phyloP scores from a whole-genome alignment of 2,888 invertebrate species.

The Caenorhabditis sp. region DNA sequence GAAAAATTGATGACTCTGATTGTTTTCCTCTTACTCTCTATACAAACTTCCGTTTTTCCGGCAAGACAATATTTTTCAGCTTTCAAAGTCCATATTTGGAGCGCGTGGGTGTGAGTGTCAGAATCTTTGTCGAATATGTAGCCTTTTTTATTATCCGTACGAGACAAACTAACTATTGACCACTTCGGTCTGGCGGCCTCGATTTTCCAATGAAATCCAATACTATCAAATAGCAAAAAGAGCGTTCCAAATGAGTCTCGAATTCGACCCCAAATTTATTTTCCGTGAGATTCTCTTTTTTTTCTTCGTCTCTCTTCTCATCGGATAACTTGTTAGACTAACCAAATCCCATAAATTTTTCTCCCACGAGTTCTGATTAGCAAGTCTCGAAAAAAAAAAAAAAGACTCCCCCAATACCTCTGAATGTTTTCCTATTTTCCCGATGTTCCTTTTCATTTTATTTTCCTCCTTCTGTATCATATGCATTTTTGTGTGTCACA shows the following conservation, averaged over 20 bases:
- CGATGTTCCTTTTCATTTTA: not conserved
- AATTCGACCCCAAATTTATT: not conserved
- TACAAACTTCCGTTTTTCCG: not conserved
- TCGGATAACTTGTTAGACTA: too few species aligned
- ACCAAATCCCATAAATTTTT: too few species aligned
- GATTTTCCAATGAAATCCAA: not conserved
- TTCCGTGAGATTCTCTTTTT: not conserved
- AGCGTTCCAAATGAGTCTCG: conserved; percentile 2
- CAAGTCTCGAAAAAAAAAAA: too few species aligned
- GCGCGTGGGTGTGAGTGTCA: not conserved
- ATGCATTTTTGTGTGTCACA: conserved; percentile 23
- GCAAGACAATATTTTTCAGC: not conserved
- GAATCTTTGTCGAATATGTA: too few species aligned
- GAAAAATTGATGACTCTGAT: not conserved
- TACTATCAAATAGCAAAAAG: conserved; percentile 5
- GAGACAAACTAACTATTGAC: too few species aligned
- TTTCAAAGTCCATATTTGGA: not conserved
- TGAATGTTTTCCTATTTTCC: not conserved
- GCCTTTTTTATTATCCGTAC: too few species aligned
- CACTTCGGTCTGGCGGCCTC: not conserved
- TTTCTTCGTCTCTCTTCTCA: too few species aligned
- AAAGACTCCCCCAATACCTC: too few species aligned
- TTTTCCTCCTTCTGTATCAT: conserved; percentile 15
- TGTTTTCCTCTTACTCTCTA: not conserved
- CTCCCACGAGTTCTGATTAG: too few species aligned